Evolutionary conservation across 92 coral and sea anemone species (phyloP), one percentile per base, ranked within the genome.

Genomic region (Pocillopora grandis): DNA sequence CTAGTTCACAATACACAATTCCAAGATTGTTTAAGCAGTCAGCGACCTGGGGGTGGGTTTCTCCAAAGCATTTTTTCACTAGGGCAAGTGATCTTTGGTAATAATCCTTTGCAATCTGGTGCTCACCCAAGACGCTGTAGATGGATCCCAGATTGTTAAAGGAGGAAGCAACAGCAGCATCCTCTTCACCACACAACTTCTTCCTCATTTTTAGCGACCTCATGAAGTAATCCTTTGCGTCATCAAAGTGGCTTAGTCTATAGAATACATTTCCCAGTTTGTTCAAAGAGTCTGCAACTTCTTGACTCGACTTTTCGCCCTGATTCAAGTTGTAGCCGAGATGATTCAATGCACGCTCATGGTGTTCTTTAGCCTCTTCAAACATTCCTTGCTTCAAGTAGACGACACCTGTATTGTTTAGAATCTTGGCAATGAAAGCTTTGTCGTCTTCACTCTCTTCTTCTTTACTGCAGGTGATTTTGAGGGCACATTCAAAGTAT

Each of bases 61-160:
- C 48, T 36, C 71, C 81, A 11, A n/a, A 35, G 1, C 15, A 37
- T 35, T 19, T 77, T 63, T 62, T 58, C 12, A 12, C 71, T 35
- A 77, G 36, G 35, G 18, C 60, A 9, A 77, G 33, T 27, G 81
- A 62, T 77, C 37, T 77, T 62, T 77, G 59, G 9, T 77, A 77
- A 62, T 18, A 77, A 10, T 62, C 37, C 35, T 27, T 10, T 18
- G 81, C 71, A 62, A n/a, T 77, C 3, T 77, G 31, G 71, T 62
- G 58, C 19, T 77, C 71, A 11, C 81, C 81, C 59, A 62, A 2
- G 62, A 66, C 61, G 13, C 71, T 62, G 60, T 77, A 5, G 14
- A 62, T 59, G 48, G 58, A 62, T 62, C 71, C 81, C 18, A 77
- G 81, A 36, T 77, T 77, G 64, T 77, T 77, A 17, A 37, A 71